Evolutionary conservation across 2,113 vertebrate genomes (phyloP), one percentile per base, ranked within the genome.

Genomic region (Callionymus lyra): DNA sequence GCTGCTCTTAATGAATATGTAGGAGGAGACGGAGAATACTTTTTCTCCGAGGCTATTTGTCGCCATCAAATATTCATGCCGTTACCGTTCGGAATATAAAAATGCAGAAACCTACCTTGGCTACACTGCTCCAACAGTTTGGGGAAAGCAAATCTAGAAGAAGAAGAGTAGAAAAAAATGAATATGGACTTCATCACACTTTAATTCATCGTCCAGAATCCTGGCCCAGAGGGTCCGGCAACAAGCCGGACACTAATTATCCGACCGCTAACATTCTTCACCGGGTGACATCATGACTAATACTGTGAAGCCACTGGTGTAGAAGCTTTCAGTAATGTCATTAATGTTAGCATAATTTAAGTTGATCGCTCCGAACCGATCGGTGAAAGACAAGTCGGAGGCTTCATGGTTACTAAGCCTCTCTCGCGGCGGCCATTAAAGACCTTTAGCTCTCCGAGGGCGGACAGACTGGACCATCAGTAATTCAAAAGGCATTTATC

Each of bases 41-140:
- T 27, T 27, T 27, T 8, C 8, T 27, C 8, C n/a, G n/a, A n/a
- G n/a, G 21, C 4, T 27, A 8, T 27, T 27, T 27, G 8, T 8
- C 4, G 21, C 21, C 8, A 27, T 27, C 4, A 27, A 27, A 27
- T 27, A 27, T 27, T 27, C 16, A 14, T 15, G 15, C 14, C 18
- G 10, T 33, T 19, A 9, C 12, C 34, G 61, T 35, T 27, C 12
- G 11, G 21, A 31, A 12, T 3, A 11, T 16, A 13, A 6, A 31
- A 31, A 27, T 43, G 44, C 16, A 1, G 44, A 12, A n/a, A 50
- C 68, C 68, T 77, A 97, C 94, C 94, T 85, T 95, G 92, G 10
- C 90, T 91, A 69, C 91, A 96, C 65, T 98, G 94, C 72, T 97
- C 93, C 85, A 98, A 70, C 65, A 91, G 88, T 65, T 97, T 97